phyloP scores from a whole-genome alignment of 23 tunicate genomes.

The Trididemnum clinides region DNA sequence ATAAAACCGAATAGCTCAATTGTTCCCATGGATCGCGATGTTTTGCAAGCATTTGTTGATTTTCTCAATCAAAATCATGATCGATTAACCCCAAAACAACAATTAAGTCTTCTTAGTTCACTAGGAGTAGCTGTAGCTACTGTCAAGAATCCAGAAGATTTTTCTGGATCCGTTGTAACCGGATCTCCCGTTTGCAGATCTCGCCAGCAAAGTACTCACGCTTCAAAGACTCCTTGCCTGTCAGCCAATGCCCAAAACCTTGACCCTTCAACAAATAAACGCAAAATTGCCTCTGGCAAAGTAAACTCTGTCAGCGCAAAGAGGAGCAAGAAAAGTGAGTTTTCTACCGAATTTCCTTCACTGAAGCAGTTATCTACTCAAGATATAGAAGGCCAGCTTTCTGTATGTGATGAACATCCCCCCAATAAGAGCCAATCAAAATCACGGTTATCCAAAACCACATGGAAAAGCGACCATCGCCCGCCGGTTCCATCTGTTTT shows the following conservation, averaged over 20 bases:
- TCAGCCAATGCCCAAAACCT: background rate
- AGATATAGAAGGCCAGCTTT: conserved; percentile 34
- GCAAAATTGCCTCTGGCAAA: background rate
- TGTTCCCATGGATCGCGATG: conserved; percentile 50
- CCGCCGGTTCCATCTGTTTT: conserved; percentile 4
- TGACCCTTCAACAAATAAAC: background rate
- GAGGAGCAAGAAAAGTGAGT: background rate
- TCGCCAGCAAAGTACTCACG: background rate
- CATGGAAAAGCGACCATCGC: background rate
- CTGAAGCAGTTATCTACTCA: conserved; percentile 31
- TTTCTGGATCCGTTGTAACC: background rate
- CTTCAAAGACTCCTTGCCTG: background rate
- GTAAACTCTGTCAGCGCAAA: background rate
- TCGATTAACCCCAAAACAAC: conserved; percentile 60
- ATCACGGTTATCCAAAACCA: background rate
- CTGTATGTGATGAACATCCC: conserved; percentile 28
- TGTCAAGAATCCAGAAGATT: conserved; percentile 36
- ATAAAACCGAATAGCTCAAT: conserved; percentile 11
- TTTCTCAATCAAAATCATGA: conserved; percentile 60
- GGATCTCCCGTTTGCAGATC: background rate
- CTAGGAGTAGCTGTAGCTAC: conserved; percentile 74
- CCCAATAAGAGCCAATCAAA: background rate
- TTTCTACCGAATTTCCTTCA: background rate
- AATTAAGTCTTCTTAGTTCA: conserved; percentile 57
- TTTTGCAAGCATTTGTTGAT: conserved; percentile 60